A percentile compares a stretch with the other conserved stretches of the same genome.
phyloP scores from a whole-genome alignment of 2,888 invertebrate species.

The Loripinus fragilis region DNA sequence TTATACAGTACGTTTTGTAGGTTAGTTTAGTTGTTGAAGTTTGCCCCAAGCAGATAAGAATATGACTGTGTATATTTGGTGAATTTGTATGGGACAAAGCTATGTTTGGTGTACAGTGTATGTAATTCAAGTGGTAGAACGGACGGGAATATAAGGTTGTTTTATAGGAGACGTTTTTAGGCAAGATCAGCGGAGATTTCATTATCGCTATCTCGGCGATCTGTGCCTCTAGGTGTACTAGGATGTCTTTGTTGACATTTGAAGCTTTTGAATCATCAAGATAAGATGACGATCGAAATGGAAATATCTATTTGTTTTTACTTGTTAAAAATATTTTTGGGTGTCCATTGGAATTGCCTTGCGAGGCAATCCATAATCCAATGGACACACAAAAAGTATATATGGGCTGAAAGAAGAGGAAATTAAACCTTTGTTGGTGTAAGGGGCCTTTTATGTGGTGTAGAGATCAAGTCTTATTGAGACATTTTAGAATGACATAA shows the following conservation, averaged over 20 bases:
- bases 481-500: slow-evolving; percentile 16
- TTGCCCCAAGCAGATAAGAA: slow-evolving; percentile 20
- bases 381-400: too few relatives aligned
- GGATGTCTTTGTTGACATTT: slow-evolving; percentile 16
- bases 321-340: too few relatives aligned
- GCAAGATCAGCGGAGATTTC: slow-evolving; percentile 8
- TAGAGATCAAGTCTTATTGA: too few relatives aligned
- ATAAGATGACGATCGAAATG: too few relatives aligned
- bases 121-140: neutral
- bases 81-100: slow-evolving; percentile 8
- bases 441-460: too few relatives aligned
- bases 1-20: slow-evolving; percentile 13
- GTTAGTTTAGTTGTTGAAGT: slow-evolving; percentile 17
- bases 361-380: too few relatives aligned
- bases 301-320: too few relatives aligned
- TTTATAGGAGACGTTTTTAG: slow-evolving; percentile 16
- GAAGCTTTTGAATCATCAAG: too few relatives aligned
- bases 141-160: neutral
- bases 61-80: slow-evolving; percentile 4
- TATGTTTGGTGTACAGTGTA: slow-evolving; percentile 2
- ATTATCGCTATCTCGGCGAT: neutral
- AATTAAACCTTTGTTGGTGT: too few relatives aligned
- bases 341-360: too few relatives aligned
- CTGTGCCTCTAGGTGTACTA: slow-evolving; percentile 10
- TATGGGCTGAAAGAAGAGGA: too few relatives aligned